Evolutionary conservation across 2,113 vertebrate species (phyloP).

Genomic region (Oreotrochilus melanogaster): DNA sequence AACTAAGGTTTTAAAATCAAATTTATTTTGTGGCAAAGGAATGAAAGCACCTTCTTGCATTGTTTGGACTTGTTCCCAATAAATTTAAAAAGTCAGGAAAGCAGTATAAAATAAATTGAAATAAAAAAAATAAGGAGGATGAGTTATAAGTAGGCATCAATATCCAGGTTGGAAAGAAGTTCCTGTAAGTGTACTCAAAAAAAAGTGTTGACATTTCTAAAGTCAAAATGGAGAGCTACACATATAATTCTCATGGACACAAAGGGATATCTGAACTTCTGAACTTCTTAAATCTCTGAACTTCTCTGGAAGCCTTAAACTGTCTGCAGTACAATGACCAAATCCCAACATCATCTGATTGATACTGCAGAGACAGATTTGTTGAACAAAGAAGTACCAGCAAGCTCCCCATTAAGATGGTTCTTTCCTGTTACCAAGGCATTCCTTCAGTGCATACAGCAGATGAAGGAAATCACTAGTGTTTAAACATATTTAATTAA

Average conservation of each 20-base stretch:
- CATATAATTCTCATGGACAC: not conserved
- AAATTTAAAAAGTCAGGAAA: not conserved
- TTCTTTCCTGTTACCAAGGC: not conserved
- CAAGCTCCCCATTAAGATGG: not conserved
- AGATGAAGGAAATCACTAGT: not conserved
- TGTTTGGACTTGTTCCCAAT: not conserved
- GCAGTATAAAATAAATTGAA: not conserved
- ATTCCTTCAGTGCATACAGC: not conserved
- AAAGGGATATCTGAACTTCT: not conserved
- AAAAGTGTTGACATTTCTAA: not conserved
- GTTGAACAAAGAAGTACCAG: not conserved
- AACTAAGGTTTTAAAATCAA: not conserved
- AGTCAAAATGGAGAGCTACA: not conserved
- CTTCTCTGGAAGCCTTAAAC: not conserved
- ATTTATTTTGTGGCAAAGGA: constrained; percentile 13
- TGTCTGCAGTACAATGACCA: not conserved
- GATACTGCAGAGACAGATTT: accelerated
- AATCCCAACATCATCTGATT: not conserved
- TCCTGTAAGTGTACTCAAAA: not conserved
- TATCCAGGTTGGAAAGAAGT: not conserved
- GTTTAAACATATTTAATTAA: not conserved
- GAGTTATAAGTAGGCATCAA: not conserved
- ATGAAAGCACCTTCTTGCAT: not conserved
- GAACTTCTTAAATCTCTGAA: too few relatives aligned
- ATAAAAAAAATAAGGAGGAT: not conserved